phyloP scores from a whole-genome alignment of 1,140 invertebrate genomes.

The Danaus plexippus region DNA sequence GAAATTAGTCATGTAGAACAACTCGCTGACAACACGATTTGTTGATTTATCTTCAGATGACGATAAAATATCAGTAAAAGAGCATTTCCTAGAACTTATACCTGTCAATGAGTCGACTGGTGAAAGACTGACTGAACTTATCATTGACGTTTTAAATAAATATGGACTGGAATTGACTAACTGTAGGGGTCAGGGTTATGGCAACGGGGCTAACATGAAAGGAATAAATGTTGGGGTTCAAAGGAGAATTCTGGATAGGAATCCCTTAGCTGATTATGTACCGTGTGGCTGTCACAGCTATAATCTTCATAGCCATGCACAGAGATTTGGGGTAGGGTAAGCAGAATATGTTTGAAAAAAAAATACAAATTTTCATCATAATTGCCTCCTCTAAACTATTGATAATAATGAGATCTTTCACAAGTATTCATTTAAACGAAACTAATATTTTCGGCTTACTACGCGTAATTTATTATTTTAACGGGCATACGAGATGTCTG shows the following conservation, averaged over 20 bases:
- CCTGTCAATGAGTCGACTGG: conserved; percentile 28
- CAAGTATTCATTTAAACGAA: too few relatives aligned
- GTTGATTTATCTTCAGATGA: conserved; percentile 5
- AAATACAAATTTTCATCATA: too few relatives aligned
- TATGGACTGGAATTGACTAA: conserved; percentile 21
- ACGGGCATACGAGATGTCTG: too few relatives aligned
- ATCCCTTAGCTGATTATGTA: conserved; percentile 29
- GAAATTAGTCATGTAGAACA: too few relatives aligned
- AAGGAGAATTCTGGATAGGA: conserved; percentile 26
- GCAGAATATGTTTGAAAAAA: too few relatives aligned
- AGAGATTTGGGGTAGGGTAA: too few relatives aligned
- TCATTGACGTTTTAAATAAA: conserved; percentile 30
- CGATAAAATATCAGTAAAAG: conserved; percentile 27
- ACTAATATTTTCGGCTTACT: too few relatives aligned
- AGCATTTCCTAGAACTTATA: conserved; percentile 30
- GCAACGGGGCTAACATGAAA: conserved; percentile 31
- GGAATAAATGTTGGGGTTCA: conserved; percentile 34
- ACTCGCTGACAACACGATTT: too few relatives aligned
- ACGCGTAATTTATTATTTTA: too few relatives aligned
- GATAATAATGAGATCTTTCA: too few relatives aligned
- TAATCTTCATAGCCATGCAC: too few relatives aligned
- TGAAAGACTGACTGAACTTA: conserved; percentile 30
- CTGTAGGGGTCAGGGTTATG: conserved; percentile 32
- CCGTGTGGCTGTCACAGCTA: conserved; percentile 28
- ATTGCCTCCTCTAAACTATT: too few relatives aligned